Conservation (phyloP, 2,113 vertebrate genomes). For the Phoxinus phoxinus region DNA sequence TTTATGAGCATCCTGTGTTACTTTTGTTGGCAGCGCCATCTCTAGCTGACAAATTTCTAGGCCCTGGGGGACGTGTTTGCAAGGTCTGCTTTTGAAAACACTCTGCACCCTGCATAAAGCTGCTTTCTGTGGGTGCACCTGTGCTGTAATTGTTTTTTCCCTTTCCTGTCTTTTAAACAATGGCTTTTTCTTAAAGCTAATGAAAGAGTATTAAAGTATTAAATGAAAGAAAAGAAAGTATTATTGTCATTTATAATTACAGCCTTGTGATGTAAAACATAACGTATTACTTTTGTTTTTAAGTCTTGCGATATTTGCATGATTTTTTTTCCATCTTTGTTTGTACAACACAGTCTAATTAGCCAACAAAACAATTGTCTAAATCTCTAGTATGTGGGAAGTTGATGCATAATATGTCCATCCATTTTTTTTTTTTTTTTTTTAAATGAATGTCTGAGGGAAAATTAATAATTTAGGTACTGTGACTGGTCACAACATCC, state of each 20-base stretch:
- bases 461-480: background rate
- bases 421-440: background rate
- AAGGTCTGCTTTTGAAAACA: constrained; percentile 50
- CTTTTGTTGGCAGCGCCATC: constrained; percentile 26
- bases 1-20: constrained; percentile 6
- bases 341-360: background rate
- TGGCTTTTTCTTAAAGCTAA: constrained; percentile 59
- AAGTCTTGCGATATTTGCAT: constrained; percentile 10
- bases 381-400: background rate
- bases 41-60: constrained; percentile 40
- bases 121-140: constrained; percentile 50
- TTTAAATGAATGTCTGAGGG: background rate
- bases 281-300: background rate
- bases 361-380: background rate
- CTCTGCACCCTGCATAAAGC: constrained; percentile 31
- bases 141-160: constrained; percentile 45
- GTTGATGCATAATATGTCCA: background rate
- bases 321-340: background rate
- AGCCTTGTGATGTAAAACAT: constrained; percentile 45
- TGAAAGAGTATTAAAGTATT: constrained; percentile 30
- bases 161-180: constrained; percentile 50
- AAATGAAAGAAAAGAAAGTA: no score
- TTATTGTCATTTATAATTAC: constrained; percentile 52
- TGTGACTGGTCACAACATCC: background rate
- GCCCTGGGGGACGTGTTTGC: constrained; percentile 32